Evolutionary conservation across 2,888 invertebrate species (phyloP), one percentile per base, ranked within the genome.

Genomic region (Temnothorax rugatulus): DNA sequence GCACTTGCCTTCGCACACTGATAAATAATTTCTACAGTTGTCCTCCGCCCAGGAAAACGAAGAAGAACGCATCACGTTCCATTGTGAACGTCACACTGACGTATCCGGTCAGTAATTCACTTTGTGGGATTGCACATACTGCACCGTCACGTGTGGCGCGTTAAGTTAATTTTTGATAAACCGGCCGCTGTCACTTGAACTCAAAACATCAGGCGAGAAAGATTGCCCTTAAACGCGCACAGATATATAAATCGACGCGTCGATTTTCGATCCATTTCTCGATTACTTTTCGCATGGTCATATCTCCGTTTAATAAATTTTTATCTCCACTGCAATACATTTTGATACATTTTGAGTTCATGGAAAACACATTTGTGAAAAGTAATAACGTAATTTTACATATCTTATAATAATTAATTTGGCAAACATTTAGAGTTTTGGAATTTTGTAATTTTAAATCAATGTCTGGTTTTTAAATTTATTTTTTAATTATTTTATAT

Each of bases 61-160:
- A 79, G 73, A 38, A 73, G 79, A 79, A 59, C 47, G 38, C 47
- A 79, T 71, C 79, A 79, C 59, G 59, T 73, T 73, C 73, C 73
- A 89, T 88, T 86, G 87, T 84, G 89, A 66, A 89, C 81, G 89
- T 88, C 88, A 88, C 84, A 77, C 83, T 61, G 76, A 71, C 57
- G 66, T 74, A 76, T 74, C 74, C 64, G 41, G 87, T 59, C 83
- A 81, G 81, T 87, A 87, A 88, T 88, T 89, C 87, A 77, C 87
- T 88, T 88, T 88, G 77, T 87, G 89, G 50, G 87, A 89, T 83
- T 81, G 89, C 87, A 83, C 75, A 79, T 79, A 85, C 82, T 87
- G 88, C 87, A 73, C 85, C 85, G 88, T 88, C 88, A 89, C 88
- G 89, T 89, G 77, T 13, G 47, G 79, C 73, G 73, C 73, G 73